Percentiles rank a stretch among this genome's conserved stretches.
Evolutionary conservation across 2,888 invertebrate species (phyloP).

Genomic region (Heterodera filipjevi): DNA sequence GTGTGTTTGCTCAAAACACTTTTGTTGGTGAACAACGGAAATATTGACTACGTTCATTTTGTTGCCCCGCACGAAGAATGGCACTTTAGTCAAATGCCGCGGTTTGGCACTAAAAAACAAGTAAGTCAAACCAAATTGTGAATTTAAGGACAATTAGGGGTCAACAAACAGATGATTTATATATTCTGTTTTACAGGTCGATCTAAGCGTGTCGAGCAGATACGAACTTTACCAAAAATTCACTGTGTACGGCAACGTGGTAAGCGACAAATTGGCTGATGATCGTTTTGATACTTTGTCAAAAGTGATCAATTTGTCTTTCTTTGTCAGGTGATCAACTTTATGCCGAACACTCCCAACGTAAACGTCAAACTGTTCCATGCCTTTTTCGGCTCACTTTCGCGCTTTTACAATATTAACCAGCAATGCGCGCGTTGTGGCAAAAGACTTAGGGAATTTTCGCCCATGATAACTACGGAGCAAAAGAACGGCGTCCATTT

Average conservation of each 20-base stretch:
- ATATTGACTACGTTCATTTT: conserved; percentile 41
- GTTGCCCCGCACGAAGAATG: conserved; percentile 44
- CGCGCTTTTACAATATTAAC: conserved; percentile 20
- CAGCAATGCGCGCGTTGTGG: conserved; percentile 19
- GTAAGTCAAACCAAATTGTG: conserved; percentile 21
- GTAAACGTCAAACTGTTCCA: background rate
- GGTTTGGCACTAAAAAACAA: conserved; percentile 29
- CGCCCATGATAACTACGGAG: background rate
- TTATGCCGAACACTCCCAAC: background rate
- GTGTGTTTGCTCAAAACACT: conserved; percentile 32
- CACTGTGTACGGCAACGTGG: conserved; percentile 27
- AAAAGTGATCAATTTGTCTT: background rate
- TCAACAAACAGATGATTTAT: background rate
- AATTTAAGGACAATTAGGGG: background rate
- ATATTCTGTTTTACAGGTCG: conserved; percentile 35
- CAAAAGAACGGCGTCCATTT: conserved; percentile 15
- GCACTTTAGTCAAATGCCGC: conserved; percentile 29
- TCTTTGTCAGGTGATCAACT: conserved; percentile 10
- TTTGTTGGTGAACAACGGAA: conserved; percentile 42
- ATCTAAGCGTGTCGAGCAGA: conserved; percentile 42
- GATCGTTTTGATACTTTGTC: background rate
- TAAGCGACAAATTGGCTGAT: background rate
- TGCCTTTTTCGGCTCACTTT: background rate
- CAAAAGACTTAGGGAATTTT: conserved; percentile 12
- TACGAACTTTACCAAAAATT: conserved; percentile 40